Conservation (phyloP, 1,140 invertebrate species). For the Solenopsis invicta region DNA sequence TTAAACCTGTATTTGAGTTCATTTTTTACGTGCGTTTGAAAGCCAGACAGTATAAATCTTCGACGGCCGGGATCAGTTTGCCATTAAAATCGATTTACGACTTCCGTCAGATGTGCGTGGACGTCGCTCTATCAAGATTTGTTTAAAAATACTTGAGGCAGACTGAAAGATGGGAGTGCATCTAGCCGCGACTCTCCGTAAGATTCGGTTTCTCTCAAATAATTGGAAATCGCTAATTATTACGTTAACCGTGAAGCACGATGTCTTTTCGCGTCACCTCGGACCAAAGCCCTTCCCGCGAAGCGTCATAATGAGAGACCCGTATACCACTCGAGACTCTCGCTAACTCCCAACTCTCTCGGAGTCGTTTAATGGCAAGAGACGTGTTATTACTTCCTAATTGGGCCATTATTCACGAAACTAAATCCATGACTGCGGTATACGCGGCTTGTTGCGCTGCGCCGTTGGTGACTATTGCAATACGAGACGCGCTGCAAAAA, state of each 20-base stretch:
- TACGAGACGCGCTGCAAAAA: slow-evolving; percentile 1
- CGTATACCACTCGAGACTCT: slow-evolving; percentile 67
- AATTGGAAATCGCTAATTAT: slow-evolving; percentile 74
- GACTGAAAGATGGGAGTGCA: not conserved
- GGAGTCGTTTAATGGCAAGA: slow-evolving; percentile 58
- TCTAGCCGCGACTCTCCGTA: slow-evolving; percentile 36
- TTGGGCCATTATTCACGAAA: slow-evolving; percentile 80
- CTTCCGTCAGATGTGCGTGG: slow-evolving; percentile 4
- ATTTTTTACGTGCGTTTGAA: slow-evolving; percentile 70
- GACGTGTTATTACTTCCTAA: slow-evolving; percentile 80
- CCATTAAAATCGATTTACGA: slow-evolving; percentile 53
- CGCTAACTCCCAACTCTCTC: slow-evolving; percentile 70
- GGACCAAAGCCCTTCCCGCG: slow-evolving; percentile 56
- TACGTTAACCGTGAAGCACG: slow-evolving; percentile 38
- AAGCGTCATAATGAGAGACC: slow-evolving; percentile 76
- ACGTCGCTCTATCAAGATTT: slow-evolving; percentile 17
- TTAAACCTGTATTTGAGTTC: slow-evolving; percentile 72
- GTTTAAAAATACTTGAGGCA: slow-evolving; percentile 23
- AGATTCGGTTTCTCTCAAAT: slow-evolving; percentile 20
- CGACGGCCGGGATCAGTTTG: slow-evolving; percentile 54
- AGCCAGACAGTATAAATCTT: slow-evolving; percentile 72
- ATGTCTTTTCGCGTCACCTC: slow-evolving; percentile 13
- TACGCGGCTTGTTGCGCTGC: not conserved
- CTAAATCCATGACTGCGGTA: slow-evolving; percentile 69
- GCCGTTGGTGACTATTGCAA: slow-evolving; percentile 12